These are phyloP conservation scores for Cercopithecus mitis DNA, from an alignment of 2,797 vertebrate species.

Conservation along the genomic window DNA sequence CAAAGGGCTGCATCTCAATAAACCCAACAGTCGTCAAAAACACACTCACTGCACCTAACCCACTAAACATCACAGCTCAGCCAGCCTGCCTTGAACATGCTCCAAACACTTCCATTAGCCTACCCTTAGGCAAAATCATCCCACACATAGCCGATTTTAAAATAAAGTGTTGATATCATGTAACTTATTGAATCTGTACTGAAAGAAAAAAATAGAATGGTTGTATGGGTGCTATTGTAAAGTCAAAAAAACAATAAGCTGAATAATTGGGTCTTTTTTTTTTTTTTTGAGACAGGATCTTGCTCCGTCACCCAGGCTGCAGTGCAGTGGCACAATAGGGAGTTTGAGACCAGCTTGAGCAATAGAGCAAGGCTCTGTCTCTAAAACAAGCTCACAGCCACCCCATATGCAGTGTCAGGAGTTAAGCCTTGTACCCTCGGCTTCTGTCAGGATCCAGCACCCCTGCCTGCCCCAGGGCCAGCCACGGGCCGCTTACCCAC, in stretches of 20 bases:
- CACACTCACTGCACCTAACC: background rate
- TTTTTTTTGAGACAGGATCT: background rate
- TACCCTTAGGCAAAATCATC: background rate
- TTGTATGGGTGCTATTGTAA: background rate
- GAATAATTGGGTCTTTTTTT: background rate
- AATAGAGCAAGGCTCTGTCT: background rate
- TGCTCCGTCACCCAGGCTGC: background rate
- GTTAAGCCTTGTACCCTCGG: too few relatives aligned
- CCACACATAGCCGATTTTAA: background rate
- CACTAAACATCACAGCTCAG: background rate
- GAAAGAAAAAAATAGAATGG: background rate
- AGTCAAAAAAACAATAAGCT: background rate
- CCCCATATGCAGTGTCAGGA: background rate
- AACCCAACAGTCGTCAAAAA: background rate
- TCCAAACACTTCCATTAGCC: background rate
- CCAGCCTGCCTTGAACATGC: background rate
- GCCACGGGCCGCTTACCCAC: conserved; percentile 88
- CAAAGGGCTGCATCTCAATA: background rate
- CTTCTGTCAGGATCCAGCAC: accelerated
- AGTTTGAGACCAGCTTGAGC: background rate
- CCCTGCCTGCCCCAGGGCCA: accelerated
- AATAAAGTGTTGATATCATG: background rate
- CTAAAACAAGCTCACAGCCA: background rate
- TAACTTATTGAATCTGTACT: background rate
- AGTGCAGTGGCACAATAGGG: background rate